Conservation (phyloP, 2,113 vertebrate genomes). For the Dryoscopus gambensis region DNA sequence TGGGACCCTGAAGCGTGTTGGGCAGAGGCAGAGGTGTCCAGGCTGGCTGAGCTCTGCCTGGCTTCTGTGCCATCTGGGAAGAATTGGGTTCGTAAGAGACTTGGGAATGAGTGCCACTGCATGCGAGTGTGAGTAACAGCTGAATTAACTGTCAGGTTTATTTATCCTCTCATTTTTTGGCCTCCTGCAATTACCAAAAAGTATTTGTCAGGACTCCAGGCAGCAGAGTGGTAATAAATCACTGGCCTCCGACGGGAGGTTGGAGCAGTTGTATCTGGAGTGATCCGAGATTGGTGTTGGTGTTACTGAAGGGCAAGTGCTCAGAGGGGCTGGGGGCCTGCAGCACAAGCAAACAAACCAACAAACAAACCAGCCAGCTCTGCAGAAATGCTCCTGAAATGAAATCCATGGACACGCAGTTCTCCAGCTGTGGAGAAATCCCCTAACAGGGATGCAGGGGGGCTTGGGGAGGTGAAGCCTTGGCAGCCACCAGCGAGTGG, state of each 20-base stretch:
- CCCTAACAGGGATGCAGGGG: fast-evolving
- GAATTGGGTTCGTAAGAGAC: not conserved
- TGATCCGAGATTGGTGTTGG: not conserved
- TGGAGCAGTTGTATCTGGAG: not conserved
- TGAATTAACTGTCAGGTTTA: not conserved
- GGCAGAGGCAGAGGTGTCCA: not conserved
- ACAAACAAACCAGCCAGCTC: not conserved
- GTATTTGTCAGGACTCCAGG: not conserved
- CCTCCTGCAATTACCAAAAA: not conserved
- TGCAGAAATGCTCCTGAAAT: not conserved
- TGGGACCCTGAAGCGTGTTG: not conserved
- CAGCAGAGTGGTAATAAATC: conserved; percentile 18
- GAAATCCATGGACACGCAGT: fast-evolving
- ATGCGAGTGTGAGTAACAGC: not conserved
- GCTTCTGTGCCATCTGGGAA: not conserved
- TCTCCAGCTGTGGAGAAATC: not conserved
- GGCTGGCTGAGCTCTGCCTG: not conserved
- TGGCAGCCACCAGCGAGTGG: fast-evolving
- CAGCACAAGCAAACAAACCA: not conserved
- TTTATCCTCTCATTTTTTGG: not conserved
- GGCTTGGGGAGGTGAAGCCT: not conserved
- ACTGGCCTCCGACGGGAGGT: not conserved
- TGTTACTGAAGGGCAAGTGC: not conserved
- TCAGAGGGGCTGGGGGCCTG: not conserved
- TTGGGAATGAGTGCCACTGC: not conserved